These are phyloP conservation scores for Drosophila meridiana DNA, from an alignment of 2,888 invertebrate genomes.

Conservation along the genomic window DNA sequence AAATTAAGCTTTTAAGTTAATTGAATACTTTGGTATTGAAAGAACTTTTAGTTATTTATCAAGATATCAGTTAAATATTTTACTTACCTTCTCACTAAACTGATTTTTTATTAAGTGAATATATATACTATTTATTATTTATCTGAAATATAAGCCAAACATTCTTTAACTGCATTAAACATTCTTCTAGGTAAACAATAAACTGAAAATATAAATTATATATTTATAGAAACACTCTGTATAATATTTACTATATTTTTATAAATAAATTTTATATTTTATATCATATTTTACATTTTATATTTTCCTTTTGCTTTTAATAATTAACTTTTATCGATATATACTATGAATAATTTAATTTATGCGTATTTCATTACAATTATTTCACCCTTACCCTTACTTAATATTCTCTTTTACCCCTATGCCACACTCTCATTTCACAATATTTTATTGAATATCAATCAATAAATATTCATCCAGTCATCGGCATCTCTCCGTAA, in stretches of 20 bases:
- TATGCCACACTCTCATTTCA: no score
- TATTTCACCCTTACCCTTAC: neutral
- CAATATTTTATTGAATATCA: neutral
- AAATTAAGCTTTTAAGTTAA: no score
- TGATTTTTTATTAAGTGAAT: neutral
- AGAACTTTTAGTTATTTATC: neutral
- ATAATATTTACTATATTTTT: no score
- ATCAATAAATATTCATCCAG: slow-evolving; percentile 1
- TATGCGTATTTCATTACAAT: neutral
- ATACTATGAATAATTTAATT: no score
- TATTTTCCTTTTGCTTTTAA: no score
- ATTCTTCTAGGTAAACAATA: neutral
- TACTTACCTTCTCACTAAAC: neutral
- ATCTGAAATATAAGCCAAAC: neutral
- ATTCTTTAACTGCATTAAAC: neutral
- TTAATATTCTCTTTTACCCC: neutral
- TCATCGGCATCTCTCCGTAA: neutral
- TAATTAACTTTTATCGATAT: no score
- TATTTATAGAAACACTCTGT: no score
- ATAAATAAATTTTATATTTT: neutral
- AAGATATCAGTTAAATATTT: neutral
- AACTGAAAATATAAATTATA: no score
- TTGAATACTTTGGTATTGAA: neutral
- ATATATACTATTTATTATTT: neutral
- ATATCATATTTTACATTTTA: no score